Conservation (phyloP, 2,113 vertebrate species). For the Hippoglossus stenolepis region DNA sequence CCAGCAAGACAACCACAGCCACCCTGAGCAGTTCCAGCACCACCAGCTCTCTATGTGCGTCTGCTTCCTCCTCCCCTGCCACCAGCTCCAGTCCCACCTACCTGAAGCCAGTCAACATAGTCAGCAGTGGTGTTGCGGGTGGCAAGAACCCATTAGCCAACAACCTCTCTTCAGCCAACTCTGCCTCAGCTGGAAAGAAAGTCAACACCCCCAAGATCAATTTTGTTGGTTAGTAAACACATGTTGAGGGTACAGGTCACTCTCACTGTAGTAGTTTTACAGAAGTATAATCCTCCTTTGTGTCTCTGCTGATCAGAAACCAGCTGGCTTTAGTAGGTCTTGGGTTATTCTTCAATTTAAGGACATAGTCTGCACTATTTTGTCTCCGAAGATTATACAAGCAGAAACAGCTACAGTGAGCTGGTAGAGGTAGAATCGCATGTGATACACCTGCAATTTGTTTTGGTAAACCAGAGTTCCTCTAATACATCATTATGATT, state of each 20-base stretch:
- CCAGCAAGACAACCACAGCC: constrained; percentile 86
- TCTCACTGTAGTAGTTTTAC: not conserved
- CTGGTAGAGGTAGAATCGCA: too few species aligned
- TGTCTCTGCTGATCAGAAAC: too few species aligned
- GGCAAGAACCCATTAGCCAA: constrained; percentile 58
- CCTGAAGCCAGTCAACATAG: constrained; percentile 81
- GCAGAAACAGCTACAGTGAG: too few species aligned
- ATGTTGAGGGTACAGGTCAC: not conserved
- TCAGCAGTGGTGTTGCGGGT: constrained; percentile 80
- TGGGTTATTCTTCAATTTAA: too few species aligned
- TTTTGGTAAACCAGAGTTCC: too few species aligned
- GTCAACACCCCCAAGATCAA: constrained; percentile 96
- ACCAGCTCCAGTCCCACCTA: constrained; percentile 70
- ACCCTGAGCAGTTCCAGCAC: constrained; percentile 85
- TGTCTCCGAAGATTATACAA: too few species aligned
- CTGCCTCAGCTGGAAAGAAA: constrained; percentile 89
- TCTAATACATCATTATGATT: too few species aligned
- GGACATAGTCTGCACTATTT: too few species aligned
- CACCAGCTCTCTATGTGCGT: constrained; percentile 75
- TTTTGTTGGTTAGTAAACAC: constrained; percentile 90
- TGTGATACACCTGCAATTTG: too few species aligned
- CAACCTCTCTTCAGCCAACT: constrained; percentile 69
- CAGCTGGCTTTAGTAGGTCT: not conserved
- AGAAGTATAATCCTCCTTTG: too few species aligned
- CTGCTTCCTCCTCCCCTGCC: constrained; percentile 73